phyloP scores from a whole-genome alignment of 2,888 invertebrate genomes.

The Tyria jacobaeae region DNA sequence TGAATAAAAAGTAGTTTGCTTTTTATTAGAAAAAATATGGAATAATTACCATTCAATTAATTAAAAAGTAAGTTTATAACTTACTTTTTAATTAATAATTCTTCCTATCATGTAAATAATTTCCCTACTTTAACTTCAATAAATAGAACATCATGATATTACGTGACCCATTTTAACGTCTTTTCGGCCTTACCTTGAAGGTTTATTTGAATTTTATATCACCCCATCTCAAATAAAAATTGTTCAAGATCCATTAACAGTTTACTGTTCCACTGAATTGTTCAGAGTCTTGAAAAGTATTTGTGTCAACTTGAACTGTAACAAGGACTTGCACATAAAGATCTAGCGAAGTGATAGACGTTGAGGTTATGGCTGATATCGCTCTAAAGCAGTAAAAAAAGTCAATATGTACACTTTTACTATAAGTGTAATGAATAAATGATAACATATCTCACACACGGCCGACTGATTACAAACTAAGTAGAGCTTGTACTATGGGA shows the following conservation, averaged over 20 bases:
- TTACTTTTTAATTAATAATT: too few relatives aligned
- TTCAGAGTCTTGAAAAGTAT: constrained; percentile 5
- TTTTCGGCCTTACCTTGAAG: neutral
- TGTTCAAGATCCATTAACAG: neutral
- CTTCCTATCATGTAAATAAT: neutral
- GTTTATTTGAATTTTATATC: neutral
- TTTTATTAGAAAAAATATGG: neutral
- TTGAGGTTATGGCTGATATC: neutral
- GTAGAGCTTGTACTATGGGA: too few relatives aligned
- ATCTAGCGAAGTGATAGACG: neutral
- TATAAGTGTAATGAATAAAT: too few relatives aligned
- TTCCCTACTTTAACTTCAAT: constrained; percentile 5
- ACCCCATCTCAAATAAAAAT: neutral
- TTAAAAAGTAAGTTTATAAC: too few relatives aligned
- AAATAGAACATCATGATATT: constrained; percentile 12
- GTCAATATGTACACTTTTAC: too few relatives aligned
- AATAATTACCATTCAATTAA: too few relatives aligned
- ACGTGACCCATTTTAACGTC: constrained; percentile 13
- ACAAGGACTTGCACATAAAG: neutral
- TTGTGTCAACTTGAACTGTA: constrained; percentile 2
- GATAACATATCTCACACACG: too few relatives aligned
- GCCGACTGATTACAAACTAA: too few relatives aligned
- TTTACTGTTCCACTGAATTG: neutral
- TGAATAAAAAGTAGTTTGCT: neutral
- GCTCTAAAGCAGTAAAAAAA: too few relatives aligned